Evolutionary conservation across 2,888 invertebrate species (phyloP), one percentile per base, ranked within the genome.

Genomic region (Aleiodes alternator): DNA sequence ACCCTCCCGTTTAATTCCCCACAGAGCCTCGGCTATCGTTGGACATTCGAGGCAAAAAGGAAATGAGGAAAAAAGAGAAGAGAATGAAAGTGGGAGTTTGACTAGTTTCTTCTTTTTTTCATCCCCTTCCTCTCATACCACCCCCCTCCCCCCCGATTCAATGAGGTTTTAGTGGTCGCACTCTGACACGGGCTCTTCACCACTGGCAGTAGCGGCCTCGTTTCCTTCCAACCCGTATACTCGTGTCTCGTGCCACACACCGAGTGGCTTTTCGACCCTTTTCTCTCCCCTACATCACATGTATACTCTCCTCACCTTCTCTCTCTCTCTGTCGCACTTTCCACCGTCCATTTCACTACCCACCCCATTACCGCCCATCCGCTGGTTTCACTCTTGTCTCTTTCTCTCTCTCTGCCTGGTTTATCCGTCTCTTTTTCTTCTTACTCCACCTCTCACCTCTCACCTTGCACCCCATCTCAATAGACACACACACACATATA

Each of bases 161-260:
- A 76, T 76, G 75, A 77, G 72, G 69, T 79, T 76, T 72, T 72
- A 72, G 76, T 69, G 74, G 76, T 75, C 71, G 69, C 43, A 66
- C 73, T 72, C 73, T 72, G 77, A 76, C 77, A 73, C 75, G 71
- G 23, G 50, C 76, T 77, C 76, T 77, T 72, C 72, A 75, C 78
- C 72, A 69, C 66, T 53, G 59, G 48, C 68, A 55, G 50, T 61
- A 51, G 50, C 57, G 48, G 74, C 57, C 72, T 64, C 61, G 64
- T 73, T 73, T 72, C 69, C 69, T 72, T 72, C 68, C 66, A 66
- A 70, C 38, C 69, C 69, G 59, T 66, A 75, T 11, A 68, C 61
- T 66, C 61, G 43, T 76, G 56, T 77, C 69, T 73, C 71, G 69
- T 77, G 59, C 72, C 34, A 50, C 31, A 59, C 57, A 72, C 57